Evolutionary conservation across 2,113 vertebrate species (phyloP).

Genomic region (Herpailurus yagouaroundi): DNA sequence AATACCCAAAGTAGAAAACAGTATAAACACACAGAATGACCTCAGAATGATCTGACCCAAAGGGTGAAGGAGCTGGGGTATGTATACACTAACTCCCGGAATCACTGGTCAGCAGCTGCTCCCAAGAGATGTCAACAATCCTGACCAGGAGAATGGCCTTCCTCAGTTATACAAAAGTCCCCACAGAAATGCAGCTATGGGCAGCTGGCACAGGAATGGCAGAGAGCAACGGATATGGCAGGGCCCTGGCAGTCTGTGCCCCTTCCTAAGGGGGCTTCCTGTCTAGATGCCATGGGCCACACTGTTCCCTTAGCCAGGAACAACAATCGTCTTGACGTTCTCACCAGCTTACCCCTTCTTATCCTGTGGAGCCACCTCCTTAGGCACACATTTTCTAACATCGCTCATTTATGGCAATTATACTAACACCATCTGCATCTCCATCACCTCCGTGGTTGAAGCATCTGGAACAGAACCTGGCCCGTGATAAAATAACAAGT

Average conservation of each 20-base stretch:
- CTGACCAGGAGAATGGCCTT: not conserved
- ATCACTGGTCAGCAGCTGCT: not conserved
- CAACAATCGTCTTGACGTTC: fast-evolving
- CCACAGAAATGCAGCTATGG: not conserved
- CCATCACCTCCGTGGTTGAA: not conserved
- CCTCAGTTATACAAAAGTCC: not conserved
- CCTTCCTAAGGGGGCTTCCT: not conserved
- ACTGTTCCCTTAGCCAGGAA: not conserved
- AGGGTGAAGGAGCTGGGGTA: not conserved
- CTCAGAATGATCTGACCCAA: not conserved
- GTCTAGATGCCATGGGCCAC: not conserved
- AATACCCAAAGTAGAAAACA: not conserved
- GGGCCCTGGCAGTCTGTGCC: not conserved
- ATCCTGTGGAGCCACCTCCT: not conserved
- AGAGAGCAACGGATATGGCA: fast-evolving
- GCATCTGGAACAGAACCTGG: not conserved
- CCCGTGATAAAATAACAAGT: not conserved
- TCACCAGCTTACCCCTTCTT: not conserved
- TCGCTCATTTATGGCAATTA: fast-evolving
- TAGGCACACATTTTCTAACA: not conserved
- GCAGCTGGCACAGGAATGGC: not conserved
- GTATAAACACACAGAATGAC: not conserved
- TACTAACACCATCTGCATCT: not conserved
- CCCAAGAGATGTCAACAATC: not conserved
- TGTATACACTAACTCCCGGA: not conserved